Conservation (phyloP, 92 coral and sea anemone genomes). For the Bergia puertoricense region DNA sequence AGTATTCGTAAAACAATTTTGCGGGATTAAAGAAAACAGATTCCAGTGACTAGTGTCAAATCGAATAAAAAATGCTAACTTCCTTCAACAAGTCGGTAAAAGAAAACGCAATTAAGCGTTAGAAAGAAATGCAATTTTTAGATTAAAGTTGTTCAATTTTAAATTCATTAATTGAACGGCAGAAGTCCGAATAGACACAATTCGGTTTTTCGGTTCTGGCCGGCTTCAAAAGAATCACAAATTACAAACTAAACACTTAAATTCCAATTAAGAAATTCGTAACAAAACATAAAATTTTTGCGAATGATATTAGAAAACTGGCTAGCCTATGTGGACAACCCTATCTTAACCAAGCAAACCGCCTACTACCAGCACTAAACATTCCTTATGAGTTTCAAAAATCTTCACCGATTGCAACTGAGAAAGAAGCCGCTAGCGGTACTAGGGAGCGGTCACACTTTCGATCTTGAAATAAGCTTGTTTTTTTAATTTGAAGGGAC, state of each 20-base stretch:
- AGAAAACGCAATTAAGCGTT: neutral
- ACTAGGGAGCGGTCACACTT: neutral
- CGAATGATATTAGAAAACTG: neutral
- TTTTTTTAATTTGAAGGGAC: no score
- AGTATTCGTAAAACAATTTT: neutral
- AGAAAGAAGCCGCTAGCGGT: neutral
- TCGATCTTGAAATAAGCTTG: neutral
- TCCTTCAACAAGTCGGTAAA: neutral
- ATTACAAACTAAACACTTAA: neutral
- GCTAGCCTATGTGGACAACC: slow-evolving; percentile 9
- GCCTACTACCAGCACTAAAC: neutral
- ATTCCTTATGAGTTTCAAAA: neutral
- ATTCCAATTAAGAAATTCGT: no score
- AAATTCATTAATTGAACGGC: no score
- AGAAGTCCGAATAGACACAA: neutral
- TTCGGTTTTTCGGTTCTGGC: no score
- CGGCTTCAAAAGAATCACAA: no score
- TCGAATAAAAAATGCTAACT: neutral
- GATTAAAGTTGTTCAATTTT: neutral
- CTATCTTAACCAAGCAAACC: neutral
- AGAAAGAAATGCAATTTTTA: no score
- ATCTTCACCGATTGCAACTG: no score
- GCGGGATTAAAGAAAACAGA: neutral
- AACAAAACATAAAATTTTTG: neutral
- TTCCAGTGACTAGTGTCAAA: neutral